phyloP scores from a whole-genome alignment of 2,797 vertebrate species.

The Buceros bicornis region DNA sequence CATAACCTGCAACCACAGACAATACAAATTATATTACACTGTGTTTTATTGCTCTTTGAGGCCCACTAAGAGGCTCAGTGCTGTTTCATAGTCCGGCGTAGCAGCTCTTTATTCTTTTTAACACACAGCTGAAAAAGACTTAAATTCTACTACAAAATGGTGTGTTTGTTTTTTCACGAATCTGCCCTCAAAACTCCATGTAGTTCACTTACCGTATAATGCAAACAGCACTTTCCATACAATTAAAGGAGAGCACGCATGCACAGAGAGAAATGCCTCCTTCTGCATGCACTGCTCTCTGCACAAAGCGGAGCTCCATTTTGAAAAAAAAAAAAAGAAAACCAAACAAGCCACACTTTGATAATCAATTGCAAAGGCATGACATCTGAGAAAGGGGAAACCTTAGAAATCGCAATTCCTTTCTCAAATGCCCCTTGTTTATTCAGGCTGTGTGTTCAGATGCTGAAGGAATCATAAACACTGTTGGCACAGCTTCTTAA shows the following conservation, averaged over 20 bases:
- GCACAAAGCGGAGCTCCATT: constrained; percentile 14
- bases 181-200: not conserved
- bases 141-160: not conserved
- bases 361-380: not conserved
- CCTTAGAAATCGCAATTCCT: not conserved
- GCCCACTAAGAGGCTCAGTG: constrained; percentile 31
- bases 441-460: not conserved
- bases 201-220: not conserved
- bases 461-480: not conserved
- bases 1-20: constrained; percentile 79
- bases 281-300: not conserved
- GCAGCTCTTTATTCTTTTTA: constrained; percentile 51
- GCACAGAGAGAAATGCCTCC: not conserved
- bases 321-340: not conserved
- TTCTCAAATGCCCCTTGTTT: not conserved
- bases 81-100: not conserved
- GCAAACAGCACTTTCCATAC: not conserved
- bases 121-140: constrained; percentile 28
- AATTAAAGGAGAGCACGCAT: not conserved
- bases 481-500: not conserved
- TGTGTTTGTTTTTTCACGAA: not conserved
- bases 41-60: constrained; percentile 63
- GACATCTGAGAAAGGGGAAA: not conserved
- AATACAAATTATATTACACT: constrained; percentile 74
- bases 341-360: not conserved